Evolutionary conservation across 2,888 invertebrate genomes (phyloP).

Genomic region (Acholoe squamosa): DNA sequence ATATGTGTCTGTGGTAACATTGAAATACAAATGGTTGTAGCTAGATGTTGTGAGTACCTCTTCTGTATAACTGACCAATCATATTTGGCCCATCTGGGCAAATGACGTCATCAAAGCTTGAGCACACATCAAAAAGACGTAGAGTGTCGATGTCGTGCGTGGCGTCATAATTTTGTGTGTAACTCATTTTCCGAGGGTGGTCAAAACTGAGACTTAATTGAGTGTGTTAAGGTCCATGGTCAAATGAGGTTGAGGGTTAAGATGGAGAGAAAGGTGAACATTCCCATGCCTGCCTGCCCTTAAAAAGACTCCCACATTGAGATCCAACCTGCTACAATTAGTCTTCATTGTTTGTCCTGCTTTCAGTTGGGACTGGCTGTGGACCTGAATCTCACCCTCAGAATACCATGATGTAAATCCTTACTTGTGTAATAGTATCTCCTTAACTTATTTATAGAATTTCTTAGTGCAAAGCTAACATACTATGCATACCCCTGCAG

Average conservation of each 20-base stretch:
- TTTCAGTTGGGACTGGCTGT: too few species aligned
- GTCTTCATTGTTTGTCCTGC: too few species aligned
- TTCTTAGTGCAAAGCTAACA: neutral
- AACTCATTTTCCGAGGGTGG: too few species aligned
- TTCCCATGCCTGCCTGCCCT: too few species aligned
- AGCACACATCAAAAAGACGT: constrained; percentile 60
- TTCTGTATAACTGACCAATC: constrained; percentile 14
- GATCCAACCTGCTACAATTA: too few species aligned
- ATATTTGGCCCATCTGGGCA: constrained; percentile 26
- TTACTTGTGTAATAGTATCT: neutral
- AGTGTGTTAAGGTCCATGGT: too few species aligned
- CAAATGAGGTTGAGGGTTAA: too few species aligned
- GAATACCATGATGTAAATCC: too few species aligned
- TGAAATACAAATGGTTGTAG: neutral
- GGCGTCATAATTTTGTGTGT: neutral
- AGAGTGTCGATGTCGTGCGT: constrained; percentile 55
- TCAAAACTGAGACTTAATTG: too few species aligned
- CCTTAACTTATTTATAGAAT: neutral
- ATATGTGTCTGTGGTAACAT: neutral
- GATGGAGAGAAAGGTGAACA: too few species aligned
- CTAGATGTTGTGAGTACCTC: constrained; percentile 39
- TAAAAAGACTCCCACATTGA: too few species aligned
- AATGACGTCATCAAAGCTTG: constrained; percentile 53
- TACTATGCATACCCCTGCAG: neutral
- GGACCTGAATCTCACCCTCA: too few species aligned